Conservation (phyloP, 2,797 vertebrate species). For the Thripadectes ignobilis region DNA sequence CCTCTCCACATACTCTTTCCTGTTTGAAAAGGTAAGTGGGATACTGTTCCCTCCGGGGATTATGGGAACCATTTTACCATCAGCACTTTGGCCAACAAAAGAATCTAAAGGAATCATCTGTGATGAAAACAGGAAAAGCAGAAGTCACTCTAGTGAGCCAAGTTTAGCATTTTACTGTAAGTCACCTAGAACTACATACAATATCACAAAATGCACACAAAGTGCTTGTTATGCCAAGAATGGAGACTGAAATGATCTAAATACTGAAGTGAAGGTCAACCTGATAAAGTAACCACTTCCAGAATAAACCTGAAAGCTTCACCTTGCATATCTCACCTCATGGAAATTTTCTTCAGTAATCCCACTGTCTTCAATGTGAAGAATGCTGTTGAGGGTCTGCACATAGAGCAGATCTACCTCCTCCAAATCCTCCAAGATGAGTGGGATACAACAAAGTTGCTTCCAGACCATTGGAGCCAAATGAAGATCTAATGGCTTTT, state of each 20-base stretch:
- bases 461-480: constrained; percentile 87
- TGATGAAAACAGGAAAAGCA: constrained; percentile 1
- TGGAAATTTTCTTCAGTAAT: constrained; percentile 88
- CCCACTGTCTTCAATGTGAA: constrained; percentile 90
- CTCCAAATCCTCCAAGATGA: constrained; percentile 84
- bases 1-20: constrained; percentile 85
- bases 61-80: constrained; percentile 88
- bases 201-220: not conserved
- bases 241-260: not conserved
- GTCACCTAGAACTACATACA: not conserved
- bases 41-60: constrained; percentile 87
- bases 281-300: not conserved
- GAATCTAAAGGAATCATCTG: constrained; percentile 88
- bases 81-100: constrained; percentile 85
- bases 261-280: not conserved
- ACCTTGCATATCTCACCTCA: constrained; percentile 68
- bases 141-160: not conserved
- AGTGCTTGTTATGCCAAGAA: not conserved
- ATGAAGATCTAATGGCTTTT: constrained; percentile 86
- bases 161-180: not conserved
- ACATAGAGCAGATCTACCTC: constrained; percentile 87
- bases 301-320: not conserved
- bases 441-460: constrained; percentile 86
- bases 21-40: constrained; percentile 84
- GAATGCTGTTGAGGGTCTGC: constrained; percentile 88